Base-by-base conservation (phyloP, 2,797 vertebrate genomes). In the Pantherophis vulpinus region DNA sequence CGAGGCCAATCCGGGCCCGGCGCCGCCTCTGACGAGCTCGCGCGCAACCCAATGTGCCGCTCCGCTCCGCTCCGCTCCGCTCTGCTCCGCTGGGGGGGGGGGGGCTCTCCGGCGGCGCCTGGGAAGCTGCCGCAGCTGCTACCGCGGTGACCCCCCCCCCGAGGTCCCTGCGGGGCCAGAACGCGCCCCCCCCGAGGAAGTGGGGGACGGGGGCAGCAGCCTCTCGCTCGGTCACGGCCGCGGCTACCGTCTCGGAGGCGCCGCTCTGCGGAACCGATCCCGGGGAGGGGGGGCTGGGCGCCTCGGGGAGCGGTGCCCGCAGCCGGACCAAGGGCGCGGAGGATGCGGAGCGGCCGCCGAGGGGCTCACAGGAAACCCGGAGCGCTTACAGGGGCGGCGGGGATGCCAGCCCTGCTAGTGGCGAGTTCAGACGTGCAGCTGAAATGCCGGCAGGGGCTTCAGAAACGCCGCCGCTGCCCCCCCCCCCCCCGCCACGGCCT, bases 1-100 rank as follows among this genome's bases (percentile, higher is more conserved):
- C 66, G n/a, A 66, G 23, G n/a, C 92, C 93, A 93, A 93, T 93
- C 93, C 63, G 42, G 55, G 61, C 55, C 54, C 86, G 12, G 61
- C 63, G 86, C 56, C 86, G 63, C 90, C 86, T 61, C 70, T 59
- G 89, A 91, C 87, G 61, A 90, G 42, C 92, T 42, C 16, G 20
- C 29, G n/a, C 54, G 51, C 7, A 3, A 2, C n/a, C 92, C 92
- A 47, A 47, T 12, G 47, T 3, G 59, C 74, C 29, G 23, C 66
- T 1, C 60, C n/a, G 54, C 37, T n/a, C 32, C 32, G 1, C 32
- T 37, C 32, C 32, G 32, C 32, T 37, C 32, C 32, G 7, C 8
- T 59, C n/a, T n/a, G n/a, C n/a, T n/a, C n/a, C n/a, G n/a, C n/a
- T n/a, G n/a, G 6, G 16, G 27, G 6, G 27, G 60, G 9, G 37